These are phyloP conservation scores for Microctonus hyperodae DNA, from an alignment of 2,888 invertebrate genomes.

Conservation along the genomic window DNA sequence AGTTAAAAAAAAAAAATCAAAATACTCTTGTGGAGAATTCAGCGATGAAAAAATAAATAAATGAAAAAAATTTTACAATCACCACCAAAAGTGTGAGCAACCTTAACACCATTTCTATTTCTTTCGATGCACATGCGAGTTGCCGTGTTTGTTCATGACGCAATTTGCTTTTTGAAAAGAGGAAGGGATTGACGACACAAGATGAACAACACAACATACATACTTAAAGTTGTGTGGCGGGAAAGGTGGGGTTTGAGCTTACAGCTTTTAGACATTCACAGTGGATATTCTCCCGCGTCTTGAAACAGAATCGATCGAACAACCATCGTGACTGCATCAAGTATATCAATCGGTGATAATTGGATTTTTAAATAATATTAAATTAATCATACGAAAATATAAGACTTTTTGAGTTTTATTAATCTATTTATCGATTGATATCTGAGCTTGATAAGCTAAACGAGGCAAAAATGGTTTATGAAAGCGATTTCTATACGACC, in stretches of 20 bases:
- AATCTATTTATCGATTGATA: constrained; percentile 26
- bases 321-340: constrained; percentile 58
- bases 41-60: not conserved
- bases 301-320: constrained; percentile 59
- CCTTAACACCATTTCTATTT: constrained; percentile 63
- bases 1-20: constrained; percentile 17
- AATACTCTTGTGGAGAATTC: not conserved
- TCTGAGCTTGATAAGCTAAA: constrained; percentile 62
- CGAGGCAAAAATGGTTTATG: constrained; percentile 82
- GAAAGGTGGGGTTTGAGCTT: too few species aligned
- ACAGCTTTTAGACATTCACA: too few species aligned
- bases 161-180: constrained; percentile 38
- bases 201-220: too few species aligned
- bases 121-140: constrained; percentile 54
- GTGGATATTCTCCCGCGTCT: constrained; percentile 15
- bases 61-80: constrained; percentile 16
- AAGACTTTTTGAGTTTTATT: not conserved
- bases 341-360: constrained; percentile 36
- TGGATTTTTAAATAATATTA: constrained; percentile 26
- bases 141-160: constrained; percentile 34
- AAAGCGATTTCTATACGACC: constrained; percentile 90
- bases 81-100: constrained; percentile 46
- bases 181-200: constrained; percentile 42
- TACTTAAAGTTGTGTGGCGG: too few species aligned
- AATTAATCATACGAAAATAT: constrained; percentile 13